Evolutionary conservation across 2,797 vertebrate genomes (phyloP).

Genomic region (Schizothorax lantsangensis): DNA sequence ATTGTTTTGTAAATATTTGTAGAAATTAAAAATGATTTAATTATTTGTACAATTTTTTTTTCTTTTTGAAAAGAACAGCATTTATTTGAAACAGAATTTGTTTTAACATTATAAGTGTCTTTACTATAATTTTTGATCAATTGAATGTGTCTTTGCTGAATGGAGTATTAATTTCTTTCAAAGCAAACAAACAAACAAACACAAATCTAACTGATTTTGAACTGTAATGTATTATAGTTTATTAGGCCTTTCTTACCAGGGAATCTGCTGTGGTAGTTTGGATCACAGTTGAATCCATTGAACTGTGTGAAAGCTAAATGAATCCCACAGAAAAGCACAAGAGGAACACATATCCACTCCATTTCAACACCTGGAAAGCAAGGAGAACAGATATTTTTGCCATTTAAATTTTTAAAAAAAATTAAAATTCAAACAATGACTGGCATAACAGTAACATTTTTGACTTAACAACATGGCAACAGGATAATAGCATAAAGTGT

Average conservation of each 20-base stretch:
- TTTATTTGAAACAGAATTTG: neutral
- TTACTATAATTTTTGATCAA: neutral
- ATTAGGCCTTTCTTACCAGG: slow-evolving; percentile 85
- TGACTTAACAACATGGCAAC: neutral
- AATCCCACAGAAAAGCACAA: slow-evolving; percentile 84
- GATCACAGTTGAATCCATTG: slow-evolving; percentile 97
- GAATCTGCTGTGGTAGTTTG: slow-evolving; percentile 94
- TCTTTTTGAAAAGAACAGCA: neutral
- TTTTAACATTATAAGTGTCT: neutral
- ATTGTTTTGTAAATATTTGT: neutral
- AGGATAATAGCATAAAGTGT: neutral
- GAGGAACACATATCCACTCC: slow-evolving; percentile 85
- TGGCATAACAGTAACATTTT: neutral
- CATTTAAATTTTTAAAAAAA: too few relatives aligned
- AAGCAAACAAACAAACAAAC: neutral
- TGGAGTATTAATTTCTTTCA: neutral
- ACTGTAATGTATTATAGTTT: neutral
- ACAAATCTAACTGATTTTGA: neutral
- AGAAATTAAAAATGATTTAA: neutral
- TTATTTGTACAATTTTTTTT: neutral
- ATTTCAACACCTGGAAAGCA: slow-evolving; percentile 82
- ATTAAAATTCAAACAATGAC: neutral
- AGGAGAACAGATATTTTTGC: neutral
- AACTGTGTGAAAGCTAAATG: slow-evolving; percentile 87
- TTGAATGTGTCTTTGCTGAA: neutral